A percentile compares a stretch with the other conserved stretches of the same genome.
phyloP scores from a whole-genome alignment of 1,140 invertebrate species.

The Brachionus plicatilis region DNA sequence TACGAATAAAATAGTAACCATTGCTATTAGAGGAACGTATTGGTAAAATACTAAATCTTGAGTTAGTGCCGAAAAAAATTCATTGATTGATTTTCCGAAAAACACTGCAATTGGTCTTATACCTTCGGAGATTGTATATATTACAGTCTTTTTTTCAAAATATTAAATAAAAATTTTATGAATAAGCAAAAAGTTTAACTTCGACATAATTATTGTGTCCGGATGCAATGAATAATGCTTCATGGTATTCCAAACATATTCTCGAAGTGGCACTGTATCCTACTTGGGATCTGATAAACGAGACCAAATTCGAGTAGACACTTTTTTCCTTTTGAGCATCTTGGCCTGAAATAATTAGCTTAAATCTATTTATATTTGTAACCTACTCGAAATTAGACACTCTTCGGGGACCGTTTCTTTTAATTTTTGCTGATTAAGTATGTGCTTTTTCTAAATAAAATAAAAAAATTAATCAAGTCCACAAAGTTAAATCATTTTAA shows the following conservation, averaged over 20 bases:
- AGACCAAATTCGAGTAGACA: neutral
- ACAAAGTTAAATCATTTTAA: neutral
- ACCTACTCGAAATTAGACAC: neutral
- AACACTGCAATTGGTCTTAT: neutral
- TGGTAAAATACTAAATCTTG: slow-evolving; percentile 21
- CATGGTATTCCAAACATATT: slow-evolving; percentile 26
- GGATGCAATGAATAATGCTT: slow-evolving; percentile 30
- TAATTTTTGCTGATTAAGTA: slow-evolving; percentile 23
- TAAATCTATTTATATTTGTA: neutral
- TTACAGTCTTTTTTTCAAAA: neutral
- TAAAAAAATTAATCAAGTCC: neutral
- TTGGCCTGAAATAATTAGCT: neutral
- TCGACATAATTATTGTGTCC: slow-evolving; percentile 27
- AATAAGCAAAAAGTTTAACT: neutral
- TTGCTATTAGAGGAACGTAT: slow-evolving; percentile 6
- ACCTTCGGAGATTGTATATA: slow-evolving; percentile 28
- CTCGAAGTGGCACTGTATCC: slow-evolving; percentile 26
- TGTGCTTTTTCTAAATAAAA: slow-evolving; percentile 18
- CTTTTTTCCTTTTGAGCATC: neutral
- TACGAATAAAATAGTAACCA: neutral
- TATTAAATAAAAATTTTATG: neutral
- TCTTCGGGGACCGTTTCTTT: slow-evolving; percentile 27
- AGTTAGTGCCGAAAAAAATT: slow-evolving; percentile 25
- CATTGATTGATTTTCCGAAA: slow-evolving; percentile 29
- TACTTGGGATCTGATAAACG: neutral